Percentiles rank a stretch among this genome's conserved stretches.
Evolutionary conservation across 2,113 vertebrate genomes (phyloP).

Genomic region (Promerops cafer): DNA sequence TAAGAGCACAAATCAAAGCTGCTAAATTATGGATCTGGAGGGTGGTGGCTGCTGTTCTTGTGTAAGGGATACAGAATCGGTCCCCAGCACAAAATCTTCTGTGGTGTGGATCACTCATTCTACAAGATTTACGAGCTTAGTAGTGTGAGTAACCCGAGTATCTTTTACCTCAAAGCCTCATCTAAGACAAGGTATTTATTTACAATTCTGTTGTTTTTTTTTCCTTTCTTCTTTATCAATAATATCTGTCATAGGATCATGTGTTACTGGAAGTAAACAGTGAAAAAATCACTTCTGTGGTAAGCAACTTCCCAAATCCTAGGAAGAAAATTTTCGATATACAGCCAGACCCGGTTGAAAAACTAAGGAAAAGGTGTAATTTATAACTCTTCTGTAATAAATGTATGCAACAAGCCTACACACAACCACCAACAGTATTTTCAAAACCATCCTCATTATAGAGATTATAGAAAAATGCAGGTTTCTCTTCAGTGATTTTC

Average conservation of each 20-base stretch:
- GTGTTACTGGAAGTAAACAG: background rate
- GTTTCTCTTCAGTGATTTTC: background rate
- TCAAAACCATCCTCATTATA: background rate
- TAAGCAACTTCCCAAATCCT: background rate
- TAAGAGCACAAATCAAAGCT: background rate
- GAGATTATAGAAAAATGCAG: background rate
- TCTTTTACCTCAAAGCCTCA: background rate
- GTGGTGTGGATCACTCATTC: background rate
- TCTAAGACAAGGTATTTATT: background rate
- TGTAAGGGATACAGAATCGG: background rate
- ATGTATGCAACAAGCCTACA: background rate
- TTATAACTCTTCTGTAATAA: background rate
- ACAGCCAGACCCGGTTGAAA: background rate
- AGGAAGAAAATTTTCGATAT: background rate
- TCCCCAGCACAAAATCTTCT: background rate
- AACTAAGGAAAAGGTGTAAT: background rate
- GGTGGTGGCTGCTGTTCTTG: background rate
- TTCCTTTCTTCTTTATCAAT: background rate
- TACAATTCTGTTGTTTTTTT: background rate
- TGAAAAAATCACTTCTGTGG: background rate
- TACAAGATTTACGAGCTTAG: background rate
- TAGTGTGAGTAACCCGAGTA: background rate
- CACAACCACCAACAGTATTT: background rate
- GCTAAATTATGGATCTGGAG: background rate
- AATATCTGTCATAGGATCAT: background rate